phyloP scores from a whole-genome alignment of 2,888 invertebrate genomes.

The Oithona nana region DNA sequence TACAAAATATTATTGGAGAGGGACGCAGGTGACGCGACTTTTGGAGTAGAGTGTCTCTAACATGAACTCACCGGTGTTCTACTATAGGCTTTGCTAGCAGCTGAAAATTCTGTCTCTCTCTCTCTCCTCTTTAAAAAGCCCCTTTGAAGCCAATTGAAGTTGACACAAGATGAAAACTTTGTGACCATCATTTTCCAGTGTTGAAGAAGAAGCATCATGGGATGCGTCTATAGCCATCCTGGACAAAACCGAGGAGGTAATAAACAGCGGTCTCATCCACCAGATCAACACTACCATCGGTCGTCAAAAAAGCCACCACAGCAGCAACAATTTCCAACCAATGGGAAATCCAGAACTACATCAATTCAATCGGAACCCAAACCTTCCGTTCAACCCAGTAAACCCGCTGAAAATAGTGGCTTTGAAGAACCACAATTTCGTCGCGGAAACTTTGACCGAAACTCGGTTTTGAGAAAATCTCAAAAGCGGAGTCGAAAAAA shows the following conservation, averaged over 20 bases:
- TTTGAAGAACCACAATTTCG: no score
- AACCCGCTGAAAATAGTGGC: neutral
- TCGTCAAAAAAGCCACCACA: neutral
- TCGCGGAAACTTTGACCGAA: slow-evolving; percentile 10
- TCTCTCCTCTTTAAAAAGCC: neutral
- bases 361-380: neutral
- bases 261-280: neutral
- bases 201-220: neutral
- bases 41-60: no score
- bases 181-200: neutral
- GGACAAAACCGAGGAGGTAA: no score
- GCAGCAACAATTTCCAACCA: neutral
- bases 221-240: neutral
- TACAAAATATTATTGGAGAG: no score
- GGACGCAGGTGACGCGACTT: no score
- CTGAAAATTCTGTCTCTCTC: neutral
- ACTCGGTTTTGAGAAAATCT: slow-evolving; percentile 11
- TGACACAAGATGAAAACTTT: neutral
- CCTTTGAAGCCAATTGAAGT: neutral
- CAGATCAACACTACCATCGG: neutral
- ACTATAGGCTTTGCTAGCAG: neutral
- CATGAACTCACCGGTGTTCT: no score
- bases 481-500: slow-evolving; percentile 1
- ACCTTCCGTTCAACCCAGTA: neutral
- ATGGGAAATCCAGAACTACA: no score